Conservation (phyloP, 2,113 vertebrate genomes). For the Panurus biarmicus region DNA sequence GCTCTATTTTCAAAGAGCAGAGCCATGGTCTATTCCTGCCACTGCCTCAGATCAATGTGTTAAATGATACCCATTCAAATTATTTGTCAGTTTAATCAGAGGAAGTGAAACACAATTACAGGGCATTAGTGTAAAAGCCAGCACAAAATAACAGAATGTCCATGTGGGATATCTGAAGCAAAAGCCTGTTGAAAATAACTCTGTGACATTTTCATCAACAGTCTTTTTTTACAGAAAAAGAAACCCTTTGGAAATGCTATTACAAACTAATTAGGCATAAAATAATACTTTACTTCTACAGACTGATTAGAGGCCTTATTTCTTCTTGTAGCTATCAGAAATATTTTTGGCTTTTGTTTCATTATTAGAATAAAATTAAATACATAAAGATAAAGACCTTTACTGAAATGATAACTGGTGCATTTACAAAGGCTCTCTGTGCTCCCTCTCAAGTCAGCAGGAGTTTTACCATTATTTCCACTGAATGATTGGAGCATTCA, state of each 20-base stretch:
- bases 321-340: constrained; percentile 30
- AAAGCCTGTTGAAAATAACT: constrained; percentile 1
- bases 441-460: background rate
- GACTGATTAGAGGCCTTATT: constrained; percentile 57
- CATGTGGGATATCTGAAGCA: background rate
- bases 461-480: background rate
- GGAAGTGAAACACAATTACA: constrained; percentile 74
- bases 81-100: constrained; percentile 79
- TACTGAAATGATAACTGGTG: background rate
- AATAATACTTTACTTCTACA: constrained; percentile 52
- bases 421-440: background rate
- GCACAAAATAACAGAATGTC: constrained; percentile 55
- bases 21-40: background rate
- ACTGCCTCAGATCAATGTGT: constrained; percentile 71
- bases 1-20: background rate
- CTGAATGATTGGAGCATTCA: background rate
- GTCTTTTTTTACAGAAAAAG: background rate
- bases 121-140: constrained; percentile 69
- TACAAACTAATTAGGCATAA: constrained; percentile 53
- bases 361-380: background rate
- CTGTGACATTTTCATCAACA: constrained; percentile 53
- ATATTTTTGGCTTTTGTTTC: background rate
- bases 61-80: constrained; percentile 77
- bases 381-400: background rate
- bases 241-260: constrained; percentile 45